A percentile compares a stretch with the other conserved stretches of the same genome.
Evolutionary conservation across 2,797 vertebrate species (phyloP).

Genomic region (Microchirus variegatus): DNA sequence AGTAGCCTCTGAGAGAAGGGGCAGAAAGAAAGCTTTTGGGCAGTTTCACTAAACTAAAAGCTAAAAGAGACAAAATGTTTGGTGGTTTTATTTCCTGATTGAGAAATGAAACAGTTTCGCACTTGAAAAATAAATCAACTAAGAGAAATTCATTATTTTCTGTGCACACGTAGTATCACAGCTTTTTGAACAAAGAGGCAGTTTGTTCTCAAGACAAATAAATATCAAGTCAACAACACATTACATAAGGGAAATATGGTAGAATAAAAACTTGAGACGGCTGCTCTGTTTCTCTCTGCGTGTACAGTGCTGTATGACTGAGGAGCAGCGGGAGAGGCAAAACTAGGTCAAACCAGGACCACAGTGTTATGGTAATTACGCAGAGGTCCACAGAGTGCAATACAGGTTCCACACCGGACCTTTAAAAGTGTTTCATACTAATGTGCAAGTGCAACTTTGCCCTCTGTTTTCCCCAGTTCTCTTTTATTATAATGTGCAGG

Average conservation of each 20-base stretch:
- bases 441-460: neutral
- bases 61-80: slow-evolving; percentile 1
- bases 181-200: slow-evolving; percentile 29
- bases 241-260: too few relatives aligned
- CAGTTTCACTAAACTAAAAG: slow-evolving; percentile 22
- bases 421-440: neutral
- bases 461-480: neutral
- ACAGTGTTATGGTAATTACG: too few relatives aligned
- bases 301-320: too few relatives aligned
- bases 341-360: too few relatives aligned
- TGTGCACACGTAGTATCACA: neutral
- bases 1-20: slow-evolving; percentile 53
- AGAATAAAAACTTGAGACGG: too few relatives aligned
- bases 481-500: slow-evolving; percentile 30
- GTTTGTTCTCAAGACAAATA: slow-evolving; percentile 30
- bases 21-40: slow-evolving; percentile 41
- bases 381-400: too few relatives aligned
- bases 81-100: slow-evolving; percentile 1
- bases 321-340: too few relatives aligned
- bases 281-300: too few relatives aligned
- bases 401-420: too few relatives aligned
- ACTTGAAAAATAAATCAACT: slow-evolving; percentile 1
- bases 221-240: neutral
- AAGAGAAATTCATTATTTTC: slow-evolving; percentile 2
- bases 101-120: slow-evolving; percentile 9